Conservation (phyloP, 2,113 vertebrate genomes). For the Redunca redunca region DNA sequence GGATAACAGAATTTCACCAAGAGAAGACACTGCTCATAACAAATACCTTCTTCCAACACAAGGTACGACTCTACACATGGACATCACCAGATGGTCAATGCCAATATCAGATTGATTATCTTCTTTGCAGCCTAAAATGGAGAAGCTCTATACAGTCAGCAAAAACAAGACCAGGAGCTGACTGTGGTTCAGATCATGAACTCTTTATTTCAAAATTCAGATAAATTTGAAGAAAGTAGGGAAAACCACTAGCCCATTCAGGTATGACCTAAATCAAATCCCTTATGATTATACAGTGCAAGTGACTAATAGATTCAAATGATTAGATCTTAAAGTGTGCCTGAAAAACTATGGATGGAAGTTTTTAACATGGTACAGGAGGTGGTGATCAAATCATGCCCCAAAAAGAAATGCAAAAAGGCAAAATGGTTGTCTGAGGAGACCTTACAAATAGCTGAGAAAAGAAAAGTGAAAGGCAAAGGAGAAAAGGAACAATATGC, state of each 20-base stretch:
- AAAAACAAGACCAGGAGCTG: background rate
- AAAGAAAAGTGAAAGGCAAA: background rate
- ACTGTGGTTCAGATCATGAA: background rate
- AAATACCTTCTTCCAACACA: background rate
- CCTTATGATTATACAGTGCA: background rate
- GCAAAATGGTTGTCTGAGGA: background rate
- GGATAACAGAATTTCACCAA: background rate
- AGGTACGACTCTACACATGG: background rate
- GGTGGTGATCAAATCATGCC: background rate
- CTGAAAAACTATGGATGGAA: background rate
- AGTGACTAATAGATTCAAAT: background rate
- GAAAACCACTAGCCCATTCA: background rate
- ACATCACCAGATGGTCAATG: background rate
- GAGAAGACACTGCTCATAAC: accelerated
- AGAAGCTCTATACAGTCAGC: background rate
- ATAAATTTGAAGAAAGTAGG: background rate
- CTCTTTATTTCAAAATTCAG: background rate
- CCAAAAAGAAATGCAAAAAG: background rate
- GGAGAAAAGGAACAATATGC: background rate
- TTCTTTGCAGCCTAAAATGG: background rate
- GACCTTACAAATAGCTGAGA: background rate
- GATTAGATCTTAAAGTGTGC: background rate
- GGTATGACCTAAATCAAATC: background rate
- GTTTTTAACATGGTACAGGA: background rate
- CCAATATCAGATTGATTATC: background rate